phyloP scores from a whole-genome alignment of 2,888 invertebrate genomes.

The Drosophila nr. perissopoda region DNA sequence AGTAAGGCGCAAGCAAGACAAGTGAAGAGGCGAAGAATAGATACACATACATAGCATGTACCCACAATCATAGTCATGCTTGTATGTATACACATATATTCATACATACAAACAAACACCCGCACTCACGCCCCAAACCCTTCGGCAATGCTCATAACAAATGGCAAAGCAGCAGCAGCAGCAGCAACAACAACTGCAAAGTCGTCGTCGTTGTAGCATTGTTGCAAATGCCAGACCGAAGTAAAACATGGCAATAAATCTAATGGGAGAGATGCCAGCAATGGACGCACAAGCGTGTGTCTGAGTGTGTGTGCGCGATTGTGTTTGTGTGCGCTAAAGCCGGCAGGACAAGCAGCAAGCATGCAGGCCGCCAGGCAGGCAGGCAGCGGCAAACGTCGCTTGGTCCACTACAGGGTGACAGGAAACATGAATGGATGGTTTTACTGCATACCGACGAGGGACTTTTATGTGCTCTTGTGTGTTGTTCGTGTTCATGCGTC shows the following conservation, averaged over 20 bases:
- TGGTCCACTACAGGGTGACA: conserved; percentile 77
- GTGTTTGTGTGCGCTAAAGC: conserved; percentile 33
- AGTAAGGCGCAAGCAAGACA: conserved; percentile 35
- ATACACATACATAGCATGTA: conserved; percentile 8
- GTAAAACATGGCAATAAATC: conserved; percentile 83
- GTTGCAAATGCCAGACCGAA: conserved; percentile 60
- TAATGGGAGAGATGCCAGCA: conserved; percentile 74
- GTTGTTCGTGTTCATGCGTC: conserved; percentile 33
- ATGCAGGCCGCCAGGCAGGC: not conserved
- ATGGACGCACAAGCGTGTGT: conserved; percentile 24
- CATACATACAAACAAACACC: conserved; percentile 27
- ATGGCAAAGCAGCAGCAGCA: conserved; percentile 43
- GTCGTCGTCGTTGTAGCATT: conserved; percentile 28
- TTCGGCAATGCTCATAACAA: conserved; percentile 38
- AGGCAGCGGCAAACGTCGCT: conserved; percentile 32
- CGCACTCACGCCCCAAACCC: conserved; percentile 18
- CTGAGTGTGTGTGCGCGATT: not conserved
- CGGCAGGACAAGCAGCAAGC: conserved; percentile 33
- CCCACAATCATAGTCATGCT: not conserved
- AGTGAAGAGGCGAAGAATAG: conserved; percentile 36
- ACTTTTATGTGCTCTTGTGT: conserved; percentile 33
- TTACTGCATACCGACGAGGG: conserved; percentile 58
- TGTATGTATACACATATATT: conserved; percentile 1
- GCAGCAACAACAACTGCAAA: conserved; percentile 31
- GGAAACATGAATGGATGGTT: conserved; percentile 81